A percentile compares a stretch with the other conserved stretches of the same genome.
Evolutionary conservation across 2,888 invertebrate genomes (phyloP).

Genomic region (Emesis castigata): DNA sequence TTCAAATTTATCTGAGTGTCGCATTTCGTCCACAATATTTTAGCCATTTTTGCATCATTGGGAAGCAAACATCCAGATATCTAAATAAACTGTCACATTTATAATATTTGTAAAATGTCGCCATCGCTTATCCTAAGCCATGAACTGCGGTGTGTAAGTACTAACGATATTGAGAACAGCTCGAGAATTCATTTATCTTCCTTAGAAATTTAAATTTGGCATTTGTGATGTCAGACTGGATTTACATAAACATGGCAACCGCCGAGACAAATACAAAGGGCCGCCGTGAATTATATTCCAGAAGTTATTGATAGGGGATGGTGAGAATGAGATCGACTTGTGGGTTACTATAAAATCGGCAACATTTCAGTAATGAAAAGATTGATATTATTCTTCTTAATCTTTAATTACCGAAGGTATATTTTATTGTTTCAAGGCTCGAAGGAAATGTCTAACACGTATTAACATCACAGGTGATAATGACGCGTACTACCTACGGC

Average conservation of each 20-base stretch:
- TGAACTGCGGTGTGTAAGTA: not conserved
- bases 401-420: no score
- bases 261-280: not conserved
- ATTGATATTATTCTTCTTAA: no score
- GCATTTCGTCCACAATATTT: no score
- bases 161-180: not conserved
- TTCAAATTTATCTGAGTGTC: no score
- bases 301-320: not conserved
- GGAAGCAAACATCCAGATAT: not conserved
- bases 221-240: not conserved
- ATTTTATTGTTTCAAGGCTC: no score
- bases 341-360: no score
- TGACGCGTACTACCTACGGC: no score
- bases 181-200: constrained; percentile 8
- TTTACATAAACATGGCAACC: not conserved
- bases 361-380: no score
- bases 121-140: not conserved
- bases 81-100: not conserved
- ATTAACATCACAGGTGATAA: no score
- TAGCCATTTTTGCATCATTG: not conserved
- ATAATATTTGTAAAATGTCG: not conserved
- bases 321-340: no score
- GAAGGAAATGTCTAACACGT: no score
- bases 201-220: constrained; percentile 12
- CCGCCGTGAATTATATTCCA: not conserved